Base-by-base conservation (phyloP, 2,797 vertebrate genomes). In the Gadopsis marmoratus region DNA sequence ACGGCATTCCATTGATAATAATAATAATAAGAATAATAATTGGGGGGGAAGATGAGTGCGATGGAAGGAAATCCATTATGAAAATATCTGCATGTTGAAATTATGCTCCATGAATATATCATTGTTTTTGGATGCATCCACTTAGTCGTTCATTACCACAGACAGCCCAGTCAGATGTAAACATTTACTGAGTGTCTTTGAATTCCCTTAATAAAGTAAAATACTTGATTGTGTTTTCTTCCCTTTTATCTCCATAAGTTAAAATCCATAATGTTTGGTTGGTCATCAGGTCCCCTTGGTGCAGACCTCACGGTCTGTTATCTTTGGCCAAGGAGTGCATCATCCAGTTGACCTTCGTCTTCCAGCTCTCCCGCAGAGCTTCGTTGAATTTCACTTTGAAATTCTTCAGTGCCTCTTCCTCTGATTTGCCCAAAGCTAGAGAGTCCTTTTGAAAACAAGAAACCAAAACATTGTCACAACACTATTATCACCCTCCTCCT, bases 321-420 rank as follows among this genome's bases (percentile, higher is more conserved):
- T 99, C 98, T 93, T 99, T 99, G 94, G 98, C 96, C 47, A 99
- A 95, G 0, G 97, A 97, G 93, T 99, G 98, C 82, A 99, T 98
- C 96, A 99, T 95, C 98, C 98, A 99, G 94, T 99, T 99, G 87
- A 99, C 97, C 94, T 99, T 99, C 90, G 98, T 99, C 91, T 99
- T 99, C 98, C 98, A 99, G 94, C 98, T 99, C 86, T 99, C 98
- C 58, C 98, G 88, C 35, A 99, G 94, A 78, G 98, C 98, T 93
- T 99, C 98, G 0, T 99, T 99, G 74, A 99, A 99, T 93, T 99
- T 99, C 3, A 99, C 96, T 72, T 97, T 97, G 91, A 99, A 99
- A 86, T 97, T 98, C 91, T 99, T 99, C 81, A 99, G 93, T 0
- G 98, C 98, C 68, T 99, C 98, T 3, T 99, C 98, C 8, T 99